Evolutionary conservation across 2,113 vertebrate species (phyloP), one percentile per base, ranked within the genome.

Genomic region (Paradoxurus hermaphroditus): DNA sequence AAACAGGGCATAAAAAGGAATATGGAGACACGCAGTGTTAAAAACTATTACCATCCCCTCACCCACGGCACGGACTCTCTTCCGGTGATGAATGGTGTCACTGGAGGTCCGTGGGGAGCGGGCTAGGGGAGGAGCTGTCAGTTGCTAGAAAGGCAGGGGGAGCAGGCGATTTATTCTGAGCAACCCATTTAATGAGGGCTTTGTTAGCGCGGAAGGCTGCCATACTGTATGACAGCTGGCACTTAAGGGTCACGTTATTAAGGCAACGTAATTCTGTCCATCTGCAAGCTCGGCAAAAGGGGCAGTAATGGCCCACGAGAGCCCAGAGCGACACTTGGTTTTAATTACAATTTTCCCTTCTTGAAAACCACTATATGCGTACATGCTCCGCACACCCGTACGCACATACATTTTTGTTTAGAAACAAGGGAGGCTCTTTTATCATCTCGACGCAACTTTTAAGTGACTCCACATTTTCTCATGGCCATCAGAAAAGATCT

Each of bases 1-100:
- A 97, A 98, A 97, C 9, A n/a, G n/a, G 95, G 87, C 94, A 49
- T 92, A 90, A 95, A 90, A 97, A 97, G 96, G 96, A 92, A 96
- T 96, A 95, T 59, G 62, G 97, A 96, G 92, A 94, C 39, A 49
- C 65, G 70, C 59, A 46, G 70, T 72, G 84, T 96, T 95, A 29
- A 77, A 94, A 93, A 95, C 84, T n/a, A 92, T 92, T 75, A 94
- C 84, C 90, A 83, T 56, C 95, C 94, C 79, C 68, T 85, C 92
- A 93, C 27, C 56, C 53, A 23, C 0, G 9, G 83, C 77, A 10
- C 53, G 65, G 89, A 29, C 81, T 65, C 83, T 92, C 44, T 56
- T 23, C n/a, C 36, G n/a, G 90, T 46, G 87, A 97, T 95, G 94
- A 87, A 53, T 1, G 5, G 86, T 87, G 90, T 88, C 84, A 83